These are phyloP conservation scores for Kryptolebias marmoratus DNA, from an alignment of 2,113 vertebrate genomes.

Conservation along the genomic window DNA sequence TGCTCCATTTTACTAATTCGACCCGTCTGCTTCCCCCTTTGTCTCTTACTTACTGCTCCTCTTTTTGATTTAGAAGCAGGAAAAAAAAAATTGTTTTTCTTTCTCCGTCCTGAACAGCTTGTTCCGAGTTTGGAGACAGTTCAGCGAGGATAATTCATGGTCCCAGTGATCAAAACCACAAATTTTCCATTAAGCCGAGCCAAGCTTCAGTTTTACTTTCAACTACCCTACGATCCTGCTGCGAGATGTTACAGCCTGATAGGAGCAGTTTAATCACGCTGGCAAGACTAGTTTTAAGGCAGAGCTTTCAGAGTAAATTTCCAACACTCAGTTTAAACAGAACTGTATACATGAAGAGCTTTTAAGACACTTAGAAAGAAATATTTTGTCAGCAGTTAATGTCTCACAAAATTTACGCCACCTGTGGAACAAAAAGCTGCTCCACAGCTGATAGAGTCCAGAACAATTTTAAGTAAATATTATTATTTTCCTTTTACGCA, in stretches of 20 bases:
- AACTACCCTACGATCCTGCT: constrained; percentile 29
- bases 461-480: constrained; percentile 22
- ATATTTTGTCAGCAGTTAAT: not conserved
- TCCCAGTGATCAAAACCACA: constrained; percentile 66
- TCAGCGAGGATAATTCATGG: constrained; percentile 45
- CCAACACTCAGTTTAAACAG: constrained; percentile 6
- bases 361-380: not conserved
- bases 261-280: constrained; percentile 31
- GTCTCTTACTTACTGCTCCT: constrained; percentile 27
- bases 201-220: constrained; percentile 60
- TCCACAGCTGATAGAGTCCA: constrained; percentile 21
- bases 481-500: constrained; percentile 10
- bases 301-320: constrained; percentile 10
- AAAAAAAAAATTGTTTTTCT: constrained; percentile 27
- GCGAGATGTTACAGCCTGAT: constrained; percentile 41
- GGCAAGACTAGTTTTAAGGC: constrained; percentile 14
- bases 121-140: constrained; percentile 50
- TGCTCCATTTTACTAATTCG: constrained; percentile 22
- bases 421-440: constrained; percentile 10
- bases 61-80: constrained; percentile 10
- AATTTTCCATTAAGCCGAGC: constrained; percentile 70
- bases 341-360: constrained; percentile 1
- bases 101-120: constrained; percentile 46
- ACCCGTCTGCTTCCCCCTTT: constrained; percentile 23
- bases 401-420: constrained; percentile 5